These are phyloP conservation scores for Pomacea canaliculata DNA, from an alignment of 2,888 invertebrate genomes.

Conservation along the genomic window DNA sequence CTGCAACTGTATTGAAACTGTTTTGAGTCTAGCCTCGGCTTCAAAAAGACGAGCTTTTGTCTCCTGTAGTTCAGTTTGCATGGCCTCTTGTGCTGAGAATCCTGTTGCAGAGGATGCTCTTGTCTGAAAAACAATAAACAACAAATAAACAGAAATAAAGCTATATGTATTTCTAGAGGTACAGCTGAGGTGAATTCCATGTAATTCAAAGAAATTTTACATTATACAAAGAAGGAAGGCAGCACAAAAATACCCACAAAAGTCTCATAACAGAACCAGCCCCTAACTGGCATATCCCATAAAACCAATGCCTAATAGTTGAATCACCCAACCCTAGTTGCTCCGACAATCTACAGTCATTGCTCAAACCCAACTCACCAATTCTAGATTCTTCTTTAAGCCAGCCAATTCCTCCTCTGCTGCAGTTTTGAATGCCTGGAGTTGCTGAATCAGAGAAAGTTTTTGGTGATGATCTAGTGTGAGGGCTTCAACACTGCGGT, in stretches of 20 bases:
- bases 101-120: neutral
- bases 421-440: conserved; percentile 24
- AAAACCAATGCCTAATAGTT: too few species aligned
- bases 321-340: too few species aligned
- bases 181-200: too few species aligned
- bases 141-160: too few species aligned
- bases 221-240: too few species aligned
- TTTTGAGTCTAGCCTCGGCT: conserved; percentile 11
- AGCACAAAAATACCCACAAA: too few species aligned
- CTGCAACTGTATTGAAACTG: conserved; percentile 17
- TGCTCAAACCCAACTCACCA: conserved; percentile 1
- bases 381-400: neutral
- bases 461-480: conserved; percentile 26
- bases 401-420: conserved; percentile 5
- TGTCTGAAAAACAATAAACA: conserved; percentile 1
- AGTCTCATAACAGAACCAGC: too few species aligned
- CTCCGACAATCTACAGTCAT: too few species aligned
- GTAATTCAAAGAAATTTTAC: too few species aligned
- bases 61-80: conserved; percentile 23
- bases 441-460: conserved; percentile 20
- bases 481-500: conserved; percentile 34
- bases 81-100: neutral
- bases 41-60: conserved; percentile 18
- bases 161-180: too few species aligned
- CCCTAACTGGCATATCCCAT: too few species aligned